Evolutionary conservation across 2,113 vertebrate genomes (phyloP), one percentile per base, ranked within the genome.

Genomic region (Morone chrysops): DNA sequence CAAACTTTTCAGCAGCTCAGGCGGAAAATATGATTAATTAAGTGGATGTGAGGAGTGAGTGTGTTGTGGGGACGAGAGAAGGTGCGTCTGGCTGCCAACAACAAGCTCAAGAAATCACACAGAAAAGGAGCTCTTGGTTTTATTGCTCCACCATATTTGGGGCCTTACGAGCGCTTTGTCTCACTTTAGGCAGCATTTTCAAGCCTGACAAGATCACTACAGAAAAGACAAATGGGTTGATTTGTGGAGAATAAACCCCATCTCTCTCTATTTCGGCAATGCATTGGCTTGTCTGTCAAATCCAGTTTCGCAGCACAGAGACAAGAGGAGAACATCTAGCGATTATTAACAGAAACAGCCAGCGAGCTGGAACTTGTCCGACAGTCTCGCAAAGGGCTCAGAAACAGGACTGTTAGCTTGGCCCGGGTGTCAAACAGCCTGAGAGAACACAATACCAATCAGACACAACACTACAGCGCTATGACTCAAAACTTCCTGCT

Each of bases 21-120:
- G 87, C 84, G 89, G 90, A 91, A 90, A 90, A 89, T 81, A 76
- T 91, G 80, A 92, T 93, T 90, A 86, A 92, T 92, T 83, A 87
- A 81, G 69, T 78, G 70, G 72, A 86, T 85, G 85, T 82, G 80
- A 82, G 77, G 80, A 88, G 86, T 86, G 82, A 45, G 75, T 89
- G 80, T 87, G 75, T 90, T 90, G 86, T 75, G 4, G 67, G 83
- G 72, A 82, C 9, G 11, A 85, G 72, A 76, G 76, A 88, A 83
- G 67, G 83, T 87, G 53, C 71, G 72, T 48, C 17, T 89, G 80
- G 82, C 81, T 83, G 90, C 84, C 56, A 47, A 54, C 73, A 67
- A 62, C 36, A 4, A 75, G 76, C 78, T 56, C 1, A 0, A 53
- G 79, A 88, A 83, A 65, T 75, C 65, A 66, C 47, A 63, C 36